Conservation (phyloP, 2,797 vertebrate genomes). For the Pseudomugil tenellus region DNA sequence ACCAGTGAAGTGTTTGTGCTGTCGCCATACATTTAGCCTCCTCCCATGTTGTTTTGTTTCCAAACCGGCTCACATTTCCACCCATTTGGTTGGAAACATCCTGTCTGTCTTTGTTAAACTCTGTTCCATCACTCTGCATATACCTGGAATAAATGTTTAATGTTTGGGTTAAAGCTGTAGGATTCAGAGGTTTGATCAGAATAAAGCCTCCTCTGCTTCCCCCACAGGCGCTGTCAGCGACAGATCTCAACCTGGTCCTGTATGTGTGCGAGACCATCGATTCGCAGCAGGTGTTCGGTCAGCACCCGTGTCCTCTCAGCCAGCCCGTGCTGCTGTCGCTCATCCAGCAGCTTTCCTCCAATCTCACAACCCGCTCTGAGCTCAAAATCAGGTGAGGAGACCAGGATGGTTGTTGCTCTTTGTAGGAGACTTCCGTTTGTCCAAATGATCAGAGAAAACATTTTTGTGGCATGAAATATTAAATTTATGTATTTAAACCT, state of each 20-base stretch:
- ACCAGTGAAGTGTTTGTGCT: conserved; percentile 19
- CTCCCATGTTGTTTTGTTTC: background rate
- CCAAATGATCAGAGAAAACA: background rate
- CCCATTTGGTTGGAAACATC: background rate
- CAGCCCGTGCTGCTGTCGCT: conserved; percentile 98
- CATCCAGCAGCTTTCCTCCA: conserved; percentile 98
- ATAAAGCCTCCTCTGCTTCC: background rate
- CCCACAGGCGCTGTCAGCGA: conserved; percentile 85
- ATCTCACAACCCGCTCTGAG: conserved; percentile 92
- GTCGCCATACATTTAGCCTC: conserved; percentile 4
- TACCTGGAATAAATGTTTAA: too few species aligned
- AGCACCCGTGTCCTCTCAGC: conserved; percentile 92
- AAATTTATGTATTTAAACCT: too few species aligned
- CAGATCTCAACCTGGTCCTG: conserved; percentile 95
- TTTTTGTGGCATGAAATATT: background rate
- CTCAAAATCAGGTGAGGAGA: conserved; percentile 93
- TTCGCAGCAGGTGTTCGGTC: conserved; percentile 94
- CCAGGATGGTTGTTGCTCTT: background rate
- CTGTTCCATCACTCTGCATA: too few species aligned
- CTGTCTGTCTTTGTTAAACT: background rate
- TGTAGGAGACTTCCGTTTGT: background rate
- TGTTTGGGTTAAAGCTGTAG: too few species aligned
- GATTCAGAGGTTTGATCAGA: background rate
- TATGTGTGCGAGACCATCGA: conserved; percentile 98
- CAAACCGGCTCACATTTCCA: background rate